Conservation (phyloP, 1,140 invertebrate genomes). For the Adelges cooleyi region DNA sequence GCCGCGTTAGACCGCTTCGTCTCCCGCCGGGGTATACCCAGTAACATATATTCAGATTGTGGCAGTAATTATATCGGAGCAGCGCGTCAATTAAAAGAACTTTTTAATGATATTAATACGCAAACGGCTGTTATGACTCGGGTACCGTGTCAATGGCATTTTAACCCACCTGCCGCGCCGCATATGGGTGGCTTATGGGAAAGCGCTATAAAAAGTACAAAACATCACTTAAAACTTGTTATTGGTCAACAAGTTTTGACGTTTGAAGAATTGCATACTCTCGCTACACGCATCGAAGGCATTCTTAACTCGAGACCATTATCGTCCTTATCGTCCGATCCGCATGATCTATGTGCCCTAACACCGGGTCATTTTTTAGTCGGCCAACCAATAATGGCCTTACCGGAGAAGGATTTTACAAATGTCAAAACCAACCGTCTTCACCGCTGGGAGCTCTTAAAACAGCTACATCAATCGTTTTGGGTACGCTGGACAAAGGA, state of each 20-base stretch:
- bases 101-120: neutral
- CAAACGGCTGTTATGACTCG: neutral
- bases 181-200: slow-evolving; percentile 36
- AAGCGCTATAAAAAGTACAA: slow-evolving; percentile 33
- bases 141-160: slow-evolving; percentile 6
- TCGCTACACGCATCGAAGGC: slow-evolving; percentile 34
- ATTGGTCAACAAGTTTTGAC: slow-evolving; percentile 29
- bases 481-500: slow-evolving; percentile 36
- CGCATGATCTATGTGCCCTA: slow-evolving; percentile 29
- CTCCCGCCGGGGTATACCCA: neutral
- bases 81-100: neutral
- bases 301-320: slow-evolving; percentile 34
- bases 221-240: slow-evolving; percentile 31
- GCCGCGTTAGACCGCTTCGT: neutral
- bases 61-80: neutral
- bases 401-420: no score
- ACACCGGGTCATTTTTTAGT: slow-evolving; percentile 37
- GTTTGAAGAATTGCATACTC: slow-evolving; percentile 37
- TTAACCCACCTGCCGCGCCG: neutral
- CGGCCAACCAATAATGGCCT: slow-evolving; percentile 35
- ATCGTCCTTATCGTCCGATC: slow-evolving; percentile 30
- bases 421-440: no score
- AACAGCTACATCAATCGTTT: slow-evolving; percentile 34
- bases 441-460: slow-evolving; percentile 31
- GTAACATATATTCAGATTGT: neutral